A percentile compares a stretch with the other conserved stretches of the same genome.
phyloP scores from a whole-genome alignment of 2,888 invertebrate genomes.

The Xestia rhomboidea region DNA sequence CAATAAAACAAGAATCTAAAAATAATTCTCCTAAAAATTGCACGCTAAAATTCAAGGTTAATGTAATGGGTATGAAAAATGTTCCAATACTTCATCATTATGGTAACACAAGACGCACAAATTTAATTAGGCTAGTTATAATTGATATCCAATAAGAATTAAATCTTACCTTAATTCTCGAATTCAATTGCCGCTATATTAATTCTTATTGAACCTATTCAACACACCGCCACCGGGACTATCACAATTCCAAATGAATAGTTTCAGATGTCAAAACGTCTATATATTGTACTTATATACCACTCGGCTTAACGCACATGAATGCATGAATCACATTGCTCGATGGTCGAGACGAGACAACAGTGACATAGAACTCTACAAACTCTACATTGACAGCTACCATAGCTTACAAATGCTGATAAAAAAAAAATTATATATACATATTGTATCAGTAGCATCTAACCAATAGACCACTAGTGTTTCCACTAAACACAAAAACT shows the following conservation, averaged over 20 bases:
- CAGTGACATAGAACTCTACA: background rate
- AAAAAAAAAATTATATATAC: background rate
- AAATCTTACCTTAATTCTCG: constrained; percentile 62
- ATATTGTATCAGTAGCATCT: background rate
- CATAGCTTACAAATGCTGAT: background rate
- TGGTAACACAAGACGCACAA: background rate
- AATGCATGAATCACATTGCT: constrained; percentile 52
- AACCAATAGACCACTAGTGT: constrained; percentile 4
- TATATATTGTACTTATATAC: constrained; percentile 60
- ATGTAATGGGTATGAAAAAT: constrained; percentile 64
- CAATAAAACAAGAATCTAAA: constrained; percentile 35
- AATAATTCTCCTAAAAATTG: constrained; percentile 54
- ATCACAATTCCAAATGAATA: constrained; percentile 68
- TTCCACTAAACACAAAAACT: constrained; percentile 5
- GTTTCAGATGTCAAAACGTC: constrained; percentile 58
- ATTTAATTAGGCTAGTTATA: background rate
- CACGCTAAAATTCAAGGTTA: constrained; percentile 73
- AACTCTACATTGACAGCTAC: constrained; percentile 3
- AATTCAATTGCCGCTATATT: constrained; percentile 55
- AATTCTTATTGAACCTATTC: constrained; percentile 60
- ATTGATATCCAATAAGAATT: constrained; percentile 20
- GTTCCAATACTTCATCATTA: constrained; percentile 65
- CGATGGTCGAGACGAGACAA: constrained; percentile 24
- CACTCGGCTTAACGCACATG: constrained; percentile 33
- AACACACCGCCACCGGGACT: constrained; percentile 61